These are phyloP conservation scores for Athetis lepigone DNA, from an alignment of 2,888 invertebrate genomes.

Conservation along the genomic window DNA sequence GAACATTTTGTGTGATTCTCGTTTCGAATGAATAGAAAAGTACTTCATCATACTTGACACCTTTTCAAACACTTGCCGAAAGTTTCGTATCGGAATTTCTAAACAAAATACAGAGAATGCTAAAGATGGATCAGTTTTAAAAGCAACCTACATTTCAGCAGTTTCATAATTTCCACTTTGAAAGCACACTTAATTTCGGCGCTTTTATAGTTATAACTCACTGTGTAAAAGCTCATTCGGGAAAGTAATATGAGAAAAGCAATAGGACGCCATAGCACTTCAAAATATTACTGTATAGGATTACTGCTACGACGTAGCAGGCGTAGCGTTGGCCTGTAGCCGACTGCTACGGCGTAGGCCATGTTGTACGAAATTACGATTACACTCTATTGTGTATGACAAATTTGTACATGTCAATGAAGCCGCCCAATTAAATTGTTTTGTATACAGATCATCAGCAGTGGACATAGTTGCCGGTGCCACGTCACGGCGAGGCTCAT, in stretches of 20 bases:
- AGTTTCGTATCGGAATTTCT: too few relatives aligned
- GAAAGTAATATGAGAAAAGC: too few relatives aligned
- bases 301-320: slow-evolving; percentile 12
- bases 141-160: too few relatives aligned
- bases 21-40: too few relatives aligned
- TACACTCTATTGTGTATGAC: background rate
- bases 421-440: background rate
- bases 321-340: slow-evolving; percentile 10
- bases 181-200: too few relatives aligned
- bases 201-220: too few relatives aligned
- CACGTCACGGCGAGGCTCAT: slow-evolving; percentile 91
- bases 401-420: background rate
- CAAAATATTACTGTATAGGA: background rate
- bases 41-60: background rate
- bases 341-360: slow-evolving; percentile 27
- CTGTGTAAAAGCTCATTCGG: too few relatives aligned
- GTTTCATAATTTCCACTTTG: too few relatives aligned
- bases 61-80: background rate
- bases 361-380: background rate
- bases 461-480: slow-evolving; percentile 95
- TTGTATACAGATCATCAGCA: slow-evolving; percentile 92
- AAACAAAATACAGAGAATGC: too few relatives aligned
- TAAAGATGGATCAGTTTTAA: too few relatives aligned
- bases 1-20: too few relatives aligned
- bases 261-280: too few relatives aligned